These are phyloP conservation scores for Heterocephalus glaber DNA, from an alignment of 2,113 vertebrate genomes.

Conservation along the genomic window DNA sequence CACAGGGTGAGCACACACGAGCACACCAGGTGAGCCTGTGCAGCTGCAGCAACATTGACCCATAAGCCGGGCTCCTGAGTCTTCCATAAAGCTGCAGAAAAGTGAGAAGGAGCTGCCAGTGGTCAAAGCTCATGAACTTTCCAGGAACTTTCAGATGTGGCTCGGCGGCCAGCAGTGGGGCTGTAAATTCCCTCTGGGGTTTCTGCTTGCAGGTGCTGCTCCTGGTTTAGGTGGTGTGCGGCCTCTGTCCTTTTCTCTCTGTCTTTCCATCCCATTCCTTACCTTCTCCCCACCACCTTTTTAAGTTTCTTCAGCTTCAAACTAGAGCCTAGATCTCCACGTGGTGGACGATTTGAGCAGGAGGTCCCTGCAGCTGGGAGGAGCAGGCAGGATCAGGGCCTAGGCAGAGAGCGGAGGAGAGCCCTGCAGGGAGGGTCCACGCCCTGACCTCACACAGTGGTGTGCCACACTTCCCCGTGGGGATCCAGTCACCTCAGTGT, in stretches of 20 bases:
- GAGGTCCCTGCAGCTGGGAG: not conserved
- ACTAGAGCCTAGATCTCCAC: not conserved
- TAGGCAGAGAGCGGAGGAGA: not conserved
- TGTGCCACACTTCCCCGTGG: not conserved
- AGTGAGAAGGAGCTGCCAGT: slow-evolving; percentile 38
- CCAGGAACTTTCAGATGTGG: not conserved
- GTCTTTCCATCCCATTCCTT: not conserved
- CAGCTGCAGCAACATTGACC: slow-evolving; percentile 60
- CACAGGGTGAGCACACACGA: not conserved
- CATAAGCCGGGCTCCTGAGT: slow-evolving; percentile 42
- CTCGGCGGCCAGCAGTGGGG: slow-evolving; percentile 8
- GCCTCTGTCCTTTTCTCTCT: not conserved
- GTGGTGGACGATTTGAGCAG: not conserved
- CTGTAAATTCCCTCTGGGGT: not conserved
- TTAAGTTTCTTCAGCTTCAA: not conserved
- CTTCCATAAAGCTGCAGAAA: not conserved
- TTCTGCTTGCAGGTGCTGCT: not conserved
- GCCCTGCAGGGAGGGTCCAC: not conserved
- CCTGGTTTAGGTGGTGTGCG: not conserved
- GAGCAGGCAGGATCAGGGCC: not conserved
- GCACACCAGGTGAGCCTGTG: slow-evolving; percentile 28
- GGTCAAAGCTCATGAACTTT: slow-evolving; percentile 73
- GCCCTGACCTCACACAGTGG: not conserved
- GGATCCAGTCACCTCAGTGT: not conserved
- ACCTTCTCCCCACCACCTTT: not conserved